Evolutionary conservation across 1,140 invertebrate genomes (phyloP).

Genomic region (roundworm (Caenorhabditis elegans)): DNA sequence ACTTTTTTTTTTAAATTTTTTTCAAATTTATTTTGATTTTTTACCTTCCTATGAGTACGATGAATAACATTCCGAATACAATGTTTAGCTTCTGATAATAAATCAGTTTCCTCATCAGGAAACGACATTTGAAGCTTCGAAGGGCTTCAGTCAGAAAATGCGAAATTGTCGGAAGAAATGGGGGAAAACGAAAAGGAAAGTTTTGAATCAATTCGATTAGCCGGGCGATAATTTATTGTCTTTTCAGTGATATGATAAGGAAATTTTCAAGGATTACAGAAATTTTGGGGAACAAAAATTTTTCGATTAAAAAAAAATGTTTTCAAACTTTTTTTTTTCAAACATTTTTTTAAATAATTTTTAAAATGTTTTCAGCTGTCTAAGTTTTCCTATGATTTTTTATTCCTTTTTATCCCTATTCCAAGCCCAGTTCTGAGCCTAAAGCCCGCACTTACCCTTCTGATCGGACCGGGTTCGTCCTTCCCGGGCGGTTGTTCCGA

Average conservation of each 20-base stretch:
- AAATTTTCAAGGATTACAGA: neutral
- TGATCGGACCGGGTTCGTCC: neutral
- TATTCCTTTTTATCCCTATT: too few relatives aligned
- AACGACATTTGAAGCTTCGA: neutral
- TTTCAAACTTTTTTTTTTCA: too few relatives aligned
- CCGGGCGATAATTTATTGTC: neutral
- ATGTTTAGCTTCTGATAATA: neutral
- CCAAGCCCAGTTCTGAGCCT: too few relatives aligned
- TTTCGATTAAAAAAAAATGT: too few relatives aligned
- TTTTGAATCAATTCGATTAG: too few relatives aligned
- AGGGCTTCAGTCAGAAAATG: too few relatives aligned
- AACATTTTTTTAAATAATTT: too few relatives aligned
- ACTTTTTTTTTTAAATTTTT: too few relatives aligned
- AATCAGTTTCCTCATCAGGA: neutral
- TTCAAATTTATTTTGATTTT: too few relatives aligned
- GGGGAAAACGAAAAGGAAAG: neutral
- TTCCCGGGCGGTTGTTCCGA: conserved; percentile 9
- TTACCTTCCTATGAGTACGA: neutral
- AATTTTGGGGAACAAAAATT: too few relatives aligned
- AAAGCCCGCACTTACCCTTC: neutral
- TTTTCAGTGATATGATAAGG: neutral
- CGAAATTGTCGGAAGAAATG: neutral
- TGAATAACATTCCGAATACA: neutral
- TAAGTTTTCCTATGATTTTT: too few relatives aligned
- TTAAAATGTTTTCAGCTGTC: too few relatives aligned